These are phyloP conservation scores for Oegoconia quadripuncta DNA, from an alignment of 2,888 invertebrate genomes.

Conservation along the genomic window DNA sequence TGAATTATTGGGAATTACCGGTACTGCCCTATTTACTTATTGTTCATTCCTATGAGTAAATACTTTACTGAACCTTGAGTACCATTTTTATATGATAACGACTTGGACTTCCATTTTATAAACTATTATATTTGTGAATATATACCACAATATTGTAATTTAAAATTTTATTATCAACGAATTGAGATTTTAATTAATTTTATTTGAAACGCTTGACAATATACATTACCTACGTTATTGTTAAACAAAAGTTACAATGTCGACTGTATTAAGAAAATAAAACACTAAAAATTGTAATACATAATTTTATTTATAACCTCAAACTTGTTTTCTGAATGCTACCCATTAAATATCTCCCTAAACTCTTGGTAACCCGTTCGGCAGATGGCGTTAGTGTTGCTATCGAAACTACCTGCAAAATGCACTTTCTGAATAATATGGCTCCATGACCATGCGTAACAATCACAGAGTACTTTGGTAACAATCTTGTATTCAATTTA, in stretches of 20 bases:
- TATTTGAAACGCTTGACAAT: conserved; percentile 7
- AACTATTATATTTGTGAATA: background rate
- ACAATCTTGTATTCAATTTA: no score
- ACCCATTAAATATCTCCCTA: background rate
- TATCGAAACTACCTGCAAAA: no score
- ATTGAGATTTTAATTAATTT: conserved; percentile 7
- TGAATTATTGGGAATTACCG: no score
- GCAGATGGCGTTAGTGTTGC: no score
- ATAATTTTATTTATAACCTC: conserved; percentile 11
- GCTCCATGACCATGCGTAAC: no score
- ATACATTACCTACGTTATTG: conserved; percentile 10
- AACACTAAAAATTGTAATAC: conserved; percentile 46
- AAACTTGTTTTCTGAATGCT: background rate
- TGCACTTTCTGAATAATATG: no score
- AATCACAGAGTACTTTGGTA: no score
- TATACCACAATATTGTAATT: conserved; percentile 6
- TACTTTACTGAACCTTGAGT: background rate
- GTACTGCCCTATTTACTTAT: no score
- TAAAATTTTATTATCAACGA: conserved; percentile 2
- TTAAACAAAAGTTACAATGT: conserved; percentile 33
- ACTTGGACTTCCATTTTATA: background rate
- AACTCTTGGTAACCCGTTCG: no score
- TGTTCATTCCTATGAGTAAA: background rate
- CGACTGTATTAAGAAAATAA: conserved; percentile 61
- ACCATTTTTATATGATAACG: background rate